Evolutionary conservation across 2,113 vertebrate genomes (phyloP), one percentile per base, ranked within the genome.

Genomic region (Carassius auratus): DNA sequence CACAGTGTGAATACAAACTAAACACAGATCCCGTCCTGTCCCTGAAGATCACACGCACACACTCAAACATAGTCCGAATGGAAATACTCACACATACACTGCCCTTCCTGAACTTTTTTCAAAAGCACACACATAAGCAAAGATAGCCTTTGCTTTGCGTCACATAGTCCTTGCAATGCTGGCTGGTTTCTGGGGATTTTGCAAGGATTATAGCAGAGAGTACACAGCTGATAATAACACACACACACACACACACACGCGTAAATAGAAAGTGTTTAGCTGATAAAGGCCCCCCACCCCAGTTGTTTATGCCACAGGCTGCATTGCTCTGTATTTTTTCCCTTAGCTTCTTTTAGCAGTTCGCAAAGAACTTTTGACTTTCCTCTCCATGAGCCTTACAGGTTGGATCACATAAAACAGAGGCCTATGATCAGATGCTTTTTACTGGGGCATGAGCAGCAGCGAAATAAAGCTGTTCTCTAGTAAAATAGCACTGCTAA

Each of bases 261-360:
- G 48, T 7, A 61, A 61, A 76, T n/a, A 66, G 19, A 78, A 57
- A 73, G 66, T 36, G 81, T 30, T 83, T 83, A 38, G 64, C 68
- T 59, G 81, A 83, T 83, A 83, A 83, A 30, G 36, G 14, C 8
- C 81, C 66, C 68, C 62, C 62, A 73, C 52, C 50, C 68, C 33
- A 13, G 81, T 55, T 83, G 81, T 83, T 83, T 83, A 83, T 59
- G 68, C 81, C 81, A 83, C 50, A 73, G 81, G 81, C 68, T 57
- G 64, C 81, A 73, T 57, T 42, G 68, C 81, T n/a, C 23, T 81
- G 45, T 52, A 83, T 83, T 73, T 83, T 83, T 73, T 83, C 23
- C 23, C 8, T 68, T 21, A 21, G 19, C 4, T 68, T 42, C 7
- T 42, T 73, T 82, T 83, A 83, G 12, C 3, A 69, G 64, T 36